Evolutionary conservation across 1,140 invertebrate species (phyloP), one percentile per base, ranked within the genome.

Genomic region (Panagrolaimus sp.): DNA sequence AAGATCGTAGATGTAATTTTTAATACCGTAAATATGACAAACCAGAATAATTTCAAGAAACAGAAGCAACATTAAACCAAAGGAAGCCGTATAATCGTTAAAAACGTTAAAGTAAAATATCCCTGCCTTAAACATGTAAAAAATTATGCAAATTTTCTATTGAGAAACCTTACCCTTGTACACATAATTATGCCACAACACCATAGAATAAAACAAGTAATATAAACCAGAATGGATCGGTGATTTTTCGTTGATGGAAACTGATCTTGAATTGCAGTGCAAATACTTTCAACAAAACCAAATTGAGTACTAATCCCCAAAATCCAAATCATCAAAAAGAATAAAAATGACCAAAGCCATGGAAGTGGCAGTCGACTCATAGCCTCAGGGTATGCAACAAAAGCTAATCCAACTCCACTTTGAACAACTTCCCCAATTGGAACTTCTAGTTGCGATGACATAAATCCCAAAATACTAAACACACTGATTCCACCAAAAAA

Each of bases 401-500:
- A 80, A 7, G 79, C 79, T 15, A 80, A 66, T 9, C 75, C 75
- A 24, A 71, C 76, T 9, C 74, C 80, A 69, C 85, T 87, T 71
- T 87, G 87, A 1, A 89, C 88, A 7, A 89, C 88, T 43, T 86
- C 80, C 1, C 80, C 84, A 2, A 89, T 88, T 21, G 84, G 72
- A 2, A 84, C 83, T 46, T 83, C 75, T 63, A 83, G 78, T 21
- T 81, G 47, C 14, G 69, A 63, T n/a, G 88, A 87, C 77, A 89
- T 86, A 76, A 88, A 87, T 44, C 88, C 88, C 68, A 89, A 78
- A 71, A 89, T 88, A 0, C 87, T 86, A 78, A 89, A 89, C 0
- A 88, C 65, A 38, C 8, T 7, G 1, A 45, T 45, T 14, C 88
- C 88, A 38, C 88, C 88, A 70, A 89, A 79, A 3, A 89, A 74